Percentiles rank a stretch among this genome's conserved stretches.
phyloP scores from a whole-genome alignment of 2,113 vertebrate genomes.

The Pseudopipra pipra region DNA sequence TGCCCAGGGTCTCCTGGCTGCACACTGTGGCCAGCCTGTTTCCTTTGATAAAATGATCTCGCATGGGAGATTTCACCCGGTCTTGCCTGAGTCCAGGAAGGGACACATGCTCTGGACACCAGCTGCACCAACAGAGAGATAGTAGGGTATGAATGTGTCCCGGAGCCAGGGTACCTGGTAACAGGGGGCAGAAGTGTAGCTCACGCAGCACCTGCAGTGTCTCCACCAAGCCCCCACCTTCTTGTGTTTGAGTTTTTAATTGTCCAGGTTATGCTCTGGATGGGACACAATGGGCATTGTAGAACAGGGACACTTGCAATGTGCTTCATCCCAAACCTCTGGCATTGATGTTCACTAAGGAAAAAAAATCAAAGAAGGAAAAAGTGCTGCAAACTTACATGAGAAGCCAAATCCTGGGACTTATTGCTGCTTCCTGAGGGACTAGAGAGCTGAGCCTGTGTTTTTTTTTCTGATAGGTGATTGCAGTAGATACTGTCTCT shows the following conservation, averaged over 20 bases:
- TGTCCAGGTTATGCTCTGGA: neutral
- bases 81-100: neutral
- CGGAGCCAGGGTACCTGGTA: fast-evolving
- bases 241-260: neutral
- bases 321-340: neutral
- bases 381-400: neutral
- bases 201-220: neutral
- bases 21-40: neutral
- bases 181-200: neutral
- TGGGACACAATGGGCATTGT: neutral
- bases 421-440: neutral
- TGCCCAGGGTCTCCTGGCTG: neutral
- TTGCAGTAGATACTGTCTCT: neutral
- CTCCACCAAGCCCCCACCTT: neutral
- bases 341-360: neutral
- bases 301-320: neutral
- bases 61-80: neutral
- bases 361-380: neutral
- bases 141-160: neutral
- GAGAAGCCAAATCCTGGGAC: constrained; percentile 27
- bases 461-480: neutral
- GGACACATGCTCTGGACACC: neutral
- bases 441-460: constrained; percentile 11
- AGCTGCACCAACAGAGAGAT: neutral
- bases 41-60: neutral